A percentile compares a stretch with the other conserved stretches of the same genome.
Evolutionary conservation across 2,113 vertebrate species (phyloP).

Genomic region (Chionis minor): DNA sequence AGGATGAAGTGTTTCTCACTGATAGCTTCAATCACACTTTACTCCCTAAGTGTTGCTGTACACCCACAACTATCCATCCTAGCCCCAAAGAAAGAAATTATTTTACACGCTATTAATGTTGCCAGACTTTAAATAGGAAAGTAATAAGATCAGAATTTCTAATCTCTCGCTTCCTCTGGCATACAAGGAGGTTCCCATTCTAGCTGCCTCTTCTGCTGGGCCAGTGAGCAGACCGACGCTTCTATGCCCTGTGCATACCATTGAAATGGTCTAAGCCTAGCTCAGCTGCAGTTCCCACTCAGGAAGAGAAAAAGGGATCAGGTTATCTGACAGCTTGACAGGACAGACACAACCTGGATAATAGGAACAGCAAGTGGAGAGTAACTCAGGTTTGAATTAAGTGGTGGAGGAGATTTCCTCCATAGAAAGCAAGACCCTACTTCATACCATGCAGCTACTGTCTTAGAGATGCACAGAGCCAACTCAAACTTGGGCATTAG

Average conservation of each 20-base stretch:
- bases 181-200: not conserved
- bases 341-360: not conserved
- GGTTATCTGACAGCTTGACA: not conserved
- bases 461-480: not conserved
- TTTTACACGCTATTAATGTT: not conserved
- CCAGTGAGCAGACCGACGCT: not conserved
- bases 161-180: not conserved
- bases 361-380: not conserved
- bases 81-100: not conserved
- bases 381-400: not conserved
- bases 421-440: not conserved
- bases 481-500: not conserved
- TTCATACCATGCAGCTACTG: not conserved
- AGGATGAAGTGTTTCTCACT: not conserved
- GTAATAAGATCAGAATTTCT: not conserved
- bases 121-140: not conserved
- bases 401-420: not conserved
- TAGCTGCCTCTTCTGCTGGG: not conserved
- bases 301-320: not conserved
- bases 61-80: not conserved
- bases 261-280: not conserved
- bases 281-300: not conserved
- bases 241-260: not conserved
- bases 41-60: not conserved
- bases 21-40: not conserved